Evolutionary conservation across 2,797 vertebrate species (phyloP).

Genomic region (Malurus leucopterus): DNA sequence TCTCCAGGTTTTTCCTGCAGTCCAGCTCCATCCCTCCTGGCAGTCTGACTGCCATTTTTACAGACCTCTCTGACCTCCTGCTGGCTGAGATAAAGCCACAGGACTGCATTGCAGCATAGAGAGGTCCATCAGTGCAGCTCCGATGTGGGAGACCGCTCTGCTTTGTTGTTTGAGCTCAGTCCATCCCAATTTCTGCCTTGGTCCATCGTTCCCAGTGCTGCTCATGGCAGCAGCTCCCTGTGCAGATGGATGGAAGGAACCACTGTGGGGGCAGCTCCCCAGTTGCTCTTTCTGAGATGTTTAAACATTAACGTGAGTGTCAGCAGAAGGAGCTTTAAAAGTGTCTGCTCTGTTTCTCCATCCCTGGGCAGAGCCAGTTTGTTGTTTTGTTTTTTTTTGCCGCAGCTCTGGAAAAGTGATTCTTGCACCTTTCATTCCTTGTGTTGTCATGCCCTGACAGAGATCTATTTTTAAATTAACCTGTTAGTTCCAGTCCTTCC

Average conservation of each 20-base stretch:
- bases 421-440: not conserved
- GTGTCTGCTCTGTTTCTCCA: not conserved
- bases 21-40: not conserved
- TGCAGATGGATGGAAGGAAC: not conserved
- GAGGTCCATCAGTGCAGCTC: not conserved
- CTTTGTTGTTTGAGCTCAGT: rapidly evolving
- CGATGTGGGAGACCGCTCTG: rapidly evolving
- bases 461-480: not conserved
- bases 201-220: not conserved
- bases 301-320: not conserved
- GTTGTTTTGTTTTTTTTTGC: not conserved
- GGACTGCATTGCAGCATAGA: not conserved
- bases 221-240: not conserved
- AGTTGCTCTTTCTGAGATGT: not conserved
- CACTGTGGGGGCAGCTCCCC: rapidly evolving
- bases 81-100: not conserved
- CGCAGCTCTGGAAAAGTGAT: not conserved
- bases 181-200: not conserved
- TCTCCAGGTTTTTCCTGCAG: not conserved
- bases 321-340: not conserved
- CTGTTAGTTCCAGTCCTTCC: not conserved
- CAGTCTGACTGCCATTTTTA: not conserved
- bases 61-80: not conserved
- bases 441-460: not conserved
- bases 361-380: not conserved